Conservation (phyloP, 1,140 invertebrate genomes). For the Drosophila guanche region DNA sequence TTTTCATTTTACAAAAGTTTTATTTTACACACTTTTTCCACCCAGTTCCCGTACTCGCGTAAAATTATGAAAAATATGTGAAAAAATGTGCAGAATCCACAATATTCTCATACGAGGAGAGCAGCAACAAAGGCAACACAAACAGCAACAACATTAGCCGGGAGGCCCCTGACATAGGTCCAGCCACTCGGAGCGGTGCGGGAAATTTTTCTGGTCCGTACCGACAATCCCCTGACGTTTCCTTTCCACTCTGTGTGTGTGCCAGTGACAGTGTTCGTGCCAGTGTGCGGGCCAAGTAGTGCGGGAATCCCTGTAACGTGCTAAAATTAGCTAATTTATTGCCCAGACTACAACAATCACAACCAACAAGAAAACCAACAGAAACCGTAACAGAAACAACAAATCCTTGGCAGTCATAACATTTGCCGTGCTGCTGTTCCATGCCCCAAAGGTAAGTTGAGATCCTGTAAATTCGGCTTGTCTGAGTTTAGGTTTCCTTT, state of each 20-base stretch:
- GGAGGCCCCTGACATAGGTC: conserved; percentile 44
- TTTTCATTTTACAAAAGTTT: conserved; percentile 51
- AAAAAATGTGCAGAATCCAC: conserved; percentile 60
- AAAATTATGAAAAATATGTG: conserved; percentile 79
- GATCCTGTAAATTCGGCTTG: conserved; percentile 12
- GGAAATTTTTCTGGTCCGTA: conserved; percentile 32
- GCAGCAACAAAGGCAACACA: conserved; percentile 17
- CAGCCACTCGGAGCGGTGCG: conserved; percentile 39
- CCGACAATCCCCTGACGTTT: conserved; percentile 32
- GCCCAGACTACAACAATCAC: conserved; percentile 63
- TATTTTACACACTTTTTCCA: conserved; percentile 52
- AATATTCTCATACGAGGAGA: conserved; percentile 17
- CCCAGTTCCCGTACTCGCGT: conserved; percentile 38
- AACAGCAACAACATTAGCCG: conserved; percentile 10
- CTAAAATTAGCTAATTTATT: conserved; percentile 78
- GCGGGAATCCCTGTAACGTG: conserved; percentile 56
- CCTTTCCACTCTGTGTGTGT: conserved; percentile 1
- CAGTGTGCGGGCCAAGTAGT: conserved; percentile 24
- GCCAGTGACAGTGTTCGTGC: conserved; percentile 6
- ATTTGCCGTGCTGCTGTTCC: conserved; percentile 43
- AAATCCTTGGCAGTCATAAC: conserved; percentile 54
- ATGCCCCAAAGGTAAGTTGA: conserved; percentile 57
- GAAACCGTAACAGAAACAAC: conserved; percentile 37
- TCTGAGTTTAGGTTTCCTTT: conserved; percentile 6
- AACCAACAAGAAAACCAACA: conserved; percentile 16